Conservation (phyloP, 2,113 vertebrate species). For the Rhynchopsitta pachyrhyncha region DNA sequence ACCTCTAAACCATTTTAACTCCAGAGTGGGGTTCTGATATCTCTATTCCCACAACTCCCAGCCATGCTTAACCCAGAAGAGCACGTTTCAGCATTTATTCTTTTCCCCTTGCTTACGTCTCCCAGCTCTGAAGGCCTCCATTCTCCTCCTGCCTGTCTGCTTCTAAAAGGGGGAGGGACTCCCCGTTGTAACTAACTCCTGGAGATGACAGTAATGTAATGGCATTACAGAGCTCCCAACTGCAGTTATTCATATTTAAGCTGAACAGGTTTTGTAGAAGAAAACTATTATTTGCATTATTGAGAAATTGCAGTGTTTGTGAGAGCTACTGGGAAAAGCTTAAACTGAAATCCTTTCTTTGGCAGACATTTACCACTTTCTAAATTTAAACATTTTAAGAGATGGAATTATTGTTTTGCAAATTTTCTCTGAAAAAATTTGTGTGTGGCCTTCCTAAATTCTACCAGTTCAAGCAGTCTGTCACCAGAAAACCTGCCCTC, state of each 20-base stretch:
- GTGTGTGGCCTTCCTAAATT: background rate
- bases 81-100: background rate
- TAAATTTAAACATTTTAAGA: background rate
- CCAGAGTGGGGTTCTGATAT: background rate
- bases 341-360: background rate
- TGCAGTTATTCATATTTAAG: slow-evolving; percentile 52
- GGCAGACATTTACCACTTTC: background rate
- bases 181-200: slow-evolving; percentile 44
- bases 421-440: background rate
- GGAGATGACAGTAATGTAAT: slow-evolving; percentile 62
- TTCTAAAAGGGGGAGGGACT: slow-evolving; percentile 42
- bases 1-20: background rate
- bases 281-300: slow-evolving; percentile 37
- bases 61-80: background rate
- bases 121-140: background rate
- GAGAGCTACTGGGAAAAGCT: background rate
- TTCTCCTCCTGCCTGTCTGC: slow-evolving; percentile 45
- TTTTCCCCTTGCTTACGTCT: background rate
- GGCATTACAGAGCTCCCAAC: slow-evolving; percentile 46
- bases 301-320: background rate
- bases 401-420: background rate
- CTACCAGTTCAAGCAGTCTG: background rate
- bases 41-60: background rate
- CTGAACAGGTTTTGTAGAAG: slow-evolving; percentile 41
- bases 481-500: background rate